Percentiles rank a stretch among this genome's conserved stretches.
These are phyloP conservation scores for Alloplasta piceator DNA, from an alignment of 2,888 invertebrate genomes.

Conservation along the genomic window DNA sequence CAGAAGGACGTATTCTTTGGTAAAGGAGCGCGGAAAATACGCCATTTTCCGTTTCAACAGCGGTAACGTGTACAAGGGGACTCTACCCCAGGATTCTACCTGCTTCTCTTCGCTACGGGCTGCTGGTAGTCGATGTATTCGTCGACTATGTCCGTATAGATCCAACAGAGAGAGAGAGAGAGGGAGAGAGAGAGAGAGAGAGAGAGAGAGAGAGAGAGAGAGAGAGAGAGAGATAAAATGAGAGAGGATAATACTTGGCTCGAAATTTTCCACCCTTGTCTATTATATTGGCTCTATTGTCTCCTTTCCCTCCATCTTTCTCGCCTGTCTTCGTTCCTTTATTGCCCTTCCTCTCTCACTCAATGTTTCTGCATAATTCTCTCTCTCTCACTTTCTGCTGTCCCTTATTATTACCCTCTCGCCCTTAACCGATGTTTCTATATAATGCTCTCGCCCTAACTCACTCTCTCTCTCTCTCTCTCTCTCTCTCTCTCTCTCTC, in stretches of 20 bases:
- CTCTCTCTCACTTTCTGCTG: conserved; percentile 18
- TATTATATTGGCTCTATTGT: conserved; percentile 64
- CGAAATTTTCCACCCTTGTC: conserved; percentile 48
- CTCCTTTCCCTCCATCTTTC: conserved; percentile 29
- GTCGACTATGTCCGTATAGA: conserved; percentile 13
- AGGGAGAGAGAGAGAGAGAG: conserved; percentile 1
- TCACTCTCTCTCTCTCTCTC: conserved; percentile 5
- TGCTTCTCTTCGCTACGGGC: conserved; percentile 53
- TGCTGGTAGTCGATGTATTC: conserved; percentile 42
- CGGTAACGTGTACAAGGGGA: no score
- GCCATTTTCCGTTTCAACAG: no score
- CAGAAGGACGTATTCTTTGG: no score
- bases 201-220: neutral
- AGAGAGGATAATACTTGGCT: conserved; percentile 23
- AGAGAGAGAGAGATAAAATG: conserved; percentile 33
- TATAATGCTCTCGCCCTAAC: conserved; percentile 9
- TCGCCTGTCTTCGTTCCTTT: conserved; percentile 35
- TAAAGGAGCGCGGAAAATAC: no score
- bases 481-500: conserved; percentile 7
- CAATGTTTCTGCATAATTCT: conserved; percentile 14
- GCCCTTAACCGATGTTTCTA: conserved; percentile 35
- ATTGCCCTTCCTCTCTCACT: conserved; percentile 24
- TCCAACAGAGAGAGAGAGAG: conserved; percentile 2
- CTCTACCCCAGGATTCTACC: conserved; percentile 56
- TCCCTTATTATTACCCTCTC: conserved; percentile 48